Evolutionary conservation across 2,113 vertebrate species (phyloP), one percentile per base, ranked within the genome.

Genomic region (Drymodes brunneopygia): DNA sequence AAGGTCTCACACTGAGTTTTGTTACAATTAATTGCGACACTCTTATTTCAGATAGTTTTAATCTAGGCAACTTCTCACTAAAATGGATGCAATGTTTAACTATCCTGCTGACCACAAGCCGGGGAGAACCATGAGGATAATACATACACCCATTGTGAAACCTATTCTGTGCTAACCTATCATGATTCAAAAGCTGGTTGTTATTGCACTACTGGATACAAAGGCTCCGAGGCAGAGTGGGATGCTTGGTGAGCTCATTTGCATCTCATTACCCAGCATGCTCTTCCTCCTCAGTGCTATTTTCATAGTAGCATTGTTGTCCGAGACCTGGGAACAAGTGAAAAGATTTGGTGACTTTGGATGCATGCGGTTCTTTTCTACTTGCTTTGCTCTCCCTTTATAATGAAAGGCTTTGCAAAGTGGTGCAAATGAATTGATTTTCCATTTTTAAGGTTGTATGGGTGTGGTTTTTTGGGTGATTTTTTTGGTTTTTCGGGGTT

Each of bases 251-350:
- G 88, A 51, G 64, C 83, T 92, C 93, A 96, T 97, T 96, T 97
- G 96, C 96, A 97, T 97, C 86, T 97, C 96, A 96, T 97, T 97
- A 96, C 94, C 83, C 92, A 95, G 93, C 91, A 92, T 90, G 85
- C 91, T 94, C 82, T 96, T 96, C 92, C 93, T 94, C 82, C 94
- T 78, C 81, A 81, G 88, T 66, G 87, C 88, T 81, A 94, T 93
- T 95, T 97, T 97, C 96, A 91, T 88, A 91, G 57, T 2, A 20
- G 86, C 91, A 97, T 92, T 95, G 96, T 95, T 96, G 96, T 91
- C 95, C 28, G 10, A 97, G 89, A 83, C 92, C 91, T 96, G 92
- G 88, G 94, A 97, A 97, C 84, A 94, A 96, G 96, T 65, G 74
- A 92, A 95, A 88, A 95, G 95, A 96, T 96, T 77, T 79, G 91